A percentile compares a stretch with the other conserved stretches of the same genome.
These are phyloP conservation scores for Pardosa pseudoannulata DNA, from an alignment of 2,888 invertebrate species.

Conservation along the genomic window DNA sequence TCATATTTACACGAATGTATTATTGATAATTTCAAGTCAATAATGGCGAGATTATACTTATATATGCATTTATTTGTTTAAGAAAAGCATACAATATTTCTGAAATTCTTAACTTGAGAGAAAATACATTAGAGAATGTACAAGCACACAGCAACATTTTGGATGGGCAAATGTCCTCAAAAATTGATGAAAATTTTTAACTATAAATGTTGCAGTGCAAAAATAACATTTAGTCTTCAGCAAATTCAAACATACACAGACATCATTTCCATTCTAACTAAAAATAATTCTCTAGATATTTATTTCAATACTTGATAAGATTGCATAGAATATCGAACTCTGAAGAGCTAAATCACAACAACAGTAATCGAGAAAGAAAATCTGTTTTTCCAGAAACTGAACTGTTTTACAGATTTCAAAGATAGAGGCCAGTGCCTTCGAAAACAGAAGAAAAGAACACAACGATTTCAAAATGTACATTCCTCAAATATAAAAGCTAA, in stretches of 20 bases:
- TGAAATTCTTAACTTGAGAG: slow-evolving; percentile 49
- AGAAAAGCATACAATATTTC: slow-evolving; percentile 51
- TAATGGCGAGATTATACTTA: slow-evolving; percentile 39
- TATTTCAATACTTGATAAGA: slow-evolving; percentile 47
- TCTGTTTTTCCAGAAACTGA: neutral
- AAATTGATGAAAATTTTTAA: slow-evolving; percentile 42
- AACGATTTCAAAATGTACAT: slow-evolving; percentile 11
- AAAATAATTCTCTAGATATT: slow-evolving; percentile 68
- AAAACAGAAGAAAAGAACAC: neutral
- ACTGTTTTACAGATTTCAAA: neutral
- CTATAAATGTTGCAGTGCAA: slow-evolving; percentile 69
- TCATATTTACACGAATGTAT: slow-evolving; percentile 56
- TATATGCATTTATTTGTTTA: slow-evolving; percentile 20
- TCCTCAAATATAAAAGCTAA: slow-evolving; percentile 42
- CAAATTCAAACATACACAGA: slow-evolving; percentile 45
- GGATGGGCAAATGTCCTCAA: slow-evolving; percentile 51
- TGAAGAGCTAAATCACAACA: slow-evolving; percentile 25
- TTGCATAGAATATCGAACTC: slow-evolving; percentile 66
- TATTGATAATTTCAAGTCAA: slow-evolving; percentile 51
- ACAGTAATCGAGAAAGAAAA: neutral
- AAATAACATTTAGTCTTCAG: slow-evolving; percentile 62
- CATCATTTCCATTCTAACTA: slow-evolving; percentile 63
- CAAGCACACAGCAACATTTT: slow-evolving; percentile 65
- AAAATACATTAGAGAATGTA: slow-evolving; percentile 55
- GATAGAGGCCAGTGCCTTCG: slow-evolving; percentile 15